Evolutionary conservation across 2,888 invertebrate genomes (phyloP).

Genomic region (Drosophila pseudotakahashii): DNA sequence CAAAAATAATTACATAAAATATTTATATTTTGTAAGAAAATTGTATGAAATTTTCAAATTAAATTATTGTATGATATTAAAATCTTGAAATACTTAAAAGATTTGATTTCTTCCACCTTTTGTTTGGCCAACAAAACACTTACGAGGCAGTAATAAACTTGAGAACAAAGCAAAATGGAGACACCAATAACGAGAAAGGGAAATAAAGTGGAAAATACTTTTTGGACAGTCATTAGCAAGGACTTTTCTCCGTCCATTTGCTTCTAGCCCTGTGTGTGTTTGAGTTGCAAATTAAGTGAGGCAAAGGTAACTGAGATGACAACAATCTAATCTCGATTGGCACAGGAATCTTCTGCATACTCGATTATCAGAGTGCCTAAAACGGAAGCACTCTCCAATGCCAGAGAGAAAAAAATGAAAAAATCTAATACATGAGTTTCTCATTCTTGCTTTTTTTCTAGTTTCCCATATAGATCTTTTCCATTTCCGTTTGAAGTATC

Average conservation of each 20-base stretch:
- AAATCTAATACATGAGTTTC: slow-evolving; percentile 21
- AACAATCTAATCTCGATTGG: slow-evolving; percentile 27
- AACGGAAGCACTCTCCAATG: slow-evolving; percentile 13
- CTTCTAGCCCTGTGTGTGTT: neutral
- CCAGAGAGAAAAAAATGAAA: slow-evolving; percentile 1
- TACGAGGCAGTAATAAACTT: slow-evolving; percentile 33
- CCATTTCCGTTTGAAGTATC: slow-evolving; percentile 68
- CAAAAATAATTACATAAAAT: no score
- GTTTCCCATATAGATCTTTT: slow-evolving; percentile 45
- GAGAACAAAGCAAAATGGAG: slow-evolving; percentile 8
- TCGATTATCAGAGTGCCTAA: slow-evolving; percentile 32
- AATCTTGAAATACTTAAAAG: slow-evolving; percentile 7
- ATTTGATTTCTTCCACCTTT: slow-evolving; percentile 7
- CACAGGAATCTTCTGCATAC: slow-evolving; percentile 18
- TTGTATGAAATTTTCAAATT: no score
- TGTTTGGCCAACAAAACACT: slow-evolving; percentile 18
- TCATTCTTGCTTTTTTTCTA: slow-evolving; percentile 1
- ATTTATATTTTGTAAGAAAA: no score
- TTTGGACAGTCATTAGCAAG: slow-evolving; percentile 46
- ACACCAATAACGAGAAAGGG: slow-evolving; percentile 33
- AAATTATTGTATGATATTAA: neutral
- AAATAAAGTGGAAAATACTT: slow-evolving; percentile 46
- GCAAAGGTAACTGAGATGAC: slow-evolving; percentile 30
- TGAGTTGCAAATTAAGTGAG: slow-evolving; percentile 36
- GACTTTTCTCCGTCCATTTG: slow-evolving; percentile 14